Base-by-base conservation (phyloP, 2,797 vertebrate genomes). In the Eleutherodactylus coqui region DNA sequence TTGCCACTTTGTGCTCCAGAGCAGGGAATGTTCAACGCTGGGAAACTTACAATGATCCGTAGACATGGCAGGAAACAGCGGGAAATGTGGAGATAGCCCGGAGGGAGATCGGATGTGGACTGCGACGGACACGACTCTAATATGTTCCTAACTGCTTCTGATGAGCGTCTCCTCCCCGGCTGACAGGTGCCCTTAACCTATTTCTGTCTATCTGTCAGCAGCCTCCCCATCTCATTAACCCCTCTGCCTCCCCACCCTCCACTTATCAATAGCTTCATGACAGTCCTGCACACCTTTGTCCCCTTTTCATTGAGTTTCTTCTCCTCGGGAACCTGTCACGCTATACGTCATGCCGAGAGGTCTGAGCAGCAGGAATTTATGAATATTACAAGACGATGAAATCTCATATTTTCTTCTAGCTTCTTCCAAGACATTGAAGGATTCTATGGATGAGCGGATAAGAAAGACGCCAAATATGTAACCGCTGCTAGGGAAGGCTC, bases 121-220 rank as follows among this genome's bases (percentile, higher is more conserved):
- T 53, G 45, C 36, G 45, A 55, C 43, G 36, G 81, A 83, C 86
- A 83, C 8, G 24, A 79, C 69, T 73, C 38, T 60, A 60, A 69
- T 72, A 29, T 70, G 81, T 79, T 36, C 75, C 60, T 84, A 75
- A 75, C 53, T 13, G 64, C 75, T 62, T 53, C 21, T 75, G 43
- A 67, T 38, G 73, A 83, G 41, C 73, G 34, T 76, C 45, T 60
- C 67, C 64, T 51, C 77, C 41, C 32, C 3, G 10, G 53, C 43
- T 87, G 86, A 87, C 86, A 76, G 82, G 38, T 62, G 82, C 76
- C 86, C 82, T 84, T 81, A 84, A 75, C 82, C 82, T 87, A 60
- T 47, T 62, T 34, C 49, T 70, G 51, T 75, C 86, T 87, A 84
- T 47, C 69, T 87, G 86, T 73, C 84, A 67, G 49, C 72, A 0